A percentile compares a stretch with the other conserved stretches of the same genome.
Evolutionary conservation across 2,888 invertebrate species (phyloP).

Genomic region (Ophraella communa): DNA sequence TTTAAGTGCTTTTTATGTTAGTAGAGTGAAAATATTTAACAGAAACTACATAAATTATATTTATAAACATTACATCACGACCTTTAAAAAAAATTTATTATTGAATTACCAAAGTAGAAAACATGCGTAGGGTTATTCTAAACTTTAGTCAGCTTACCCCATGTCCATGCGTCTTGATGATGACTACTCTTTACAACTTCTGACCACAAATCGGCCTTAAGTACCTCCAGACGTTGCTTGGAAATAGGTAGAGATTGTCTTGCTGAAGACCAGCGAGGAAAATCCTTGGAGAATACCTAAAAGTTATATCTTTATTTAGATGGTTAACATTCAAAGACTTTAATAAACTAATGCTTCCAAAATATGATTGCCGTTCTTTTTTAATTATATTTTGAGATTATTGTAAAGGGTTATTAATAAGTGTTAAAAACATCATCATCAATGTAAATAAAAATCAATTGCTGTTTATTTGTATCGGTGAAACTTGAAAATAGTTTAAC

Average conservation of each 20-base stretch:
- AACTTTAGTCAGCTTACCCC: constrained; percentile 67
- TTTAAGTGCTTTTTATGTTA: background rate
- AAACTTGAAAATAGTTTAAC: too few relatives aligned
- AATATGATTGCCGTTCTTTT: too few relatives aligned
- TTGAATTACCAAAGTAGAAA: background rate
- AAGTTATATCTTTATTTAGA: background rate
- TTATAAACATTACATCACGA: too few relatives aligned
- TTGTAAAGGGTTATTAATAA: too few relatives aligned
- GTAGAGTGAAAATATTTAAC: background rate
- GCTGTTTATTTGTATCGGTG: too few relatives aligned
- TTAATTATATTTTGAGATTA: too few relatives aligned
- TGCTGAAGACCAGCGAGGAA: constrained; percentile 79
- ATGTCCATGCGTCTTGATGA: constrained; percentile 90
- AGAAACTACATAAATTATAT: too few relatives aligned
- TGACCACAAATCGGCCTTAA: constrained; percentile 86
- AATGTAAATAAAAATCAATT: too few relatives aligned
- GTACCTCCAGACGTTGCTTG: constrained; percentile 76
- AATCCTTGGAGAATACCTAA: constrained; percentile 73
- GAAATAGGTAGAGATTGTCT: constrained; percentile 83
- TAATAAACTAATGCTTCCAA: too few relatives aligned
- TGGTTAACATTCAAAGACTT: too few relatives aligned
- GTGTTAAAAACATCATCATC: too few relatives aligned
- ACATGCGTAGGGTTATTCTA: background rate
- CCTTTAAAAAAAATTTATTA: background rate
- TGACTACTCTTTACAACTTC: constrained; percentile 84